These are phyloP conservation scores for Apus apus DNA, from an alignment of 2,113 vertebrate genomes.

Conservation along the genomic window DNA sequence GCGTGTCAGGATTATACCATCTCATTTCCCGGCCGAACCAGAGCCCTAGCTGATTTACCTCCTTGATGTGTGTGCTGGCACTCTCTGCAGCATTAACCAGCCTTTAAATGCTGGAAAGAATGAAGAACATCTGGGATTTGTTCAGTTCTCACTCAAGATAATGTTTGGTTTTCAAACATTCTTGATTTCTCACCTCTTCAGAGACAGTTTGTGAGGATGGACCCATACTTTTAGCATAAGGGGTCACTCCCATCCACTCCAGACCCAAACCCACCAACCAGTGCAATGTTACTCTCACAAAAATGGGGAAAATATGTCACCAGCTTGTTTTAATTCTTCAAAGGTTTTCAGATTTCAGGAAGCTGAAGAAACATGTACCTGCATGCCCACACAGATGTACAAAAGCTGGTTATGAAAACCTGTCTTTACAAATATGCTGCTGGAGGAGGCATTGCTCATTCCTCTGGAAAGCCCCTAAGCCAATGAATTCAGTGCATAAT, in stretches of 20 bases:
- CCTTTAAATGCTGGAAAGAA: neutral
- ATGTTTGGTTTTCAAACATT: neutral
- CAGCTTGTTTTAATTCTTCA: neutral
- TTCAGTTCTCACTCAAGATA: neutral
- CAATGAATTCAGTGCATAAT: neutral
- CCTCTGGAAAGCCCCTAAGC: constrained; percentile 12
- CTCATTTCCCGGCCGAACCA: neutral
- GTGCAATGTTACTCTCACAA: neutral
- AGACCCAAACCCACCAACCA: neutral
- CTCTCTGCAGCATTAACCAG: neutral
- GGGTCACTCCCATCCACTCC: neutral
- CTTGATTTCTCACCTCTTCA: neutral
- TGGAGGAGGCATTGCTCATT: neutral
- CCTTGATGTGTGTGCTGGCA: neutral
- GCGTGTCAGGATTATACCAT: neutral
- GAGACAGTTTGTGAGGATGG: neutral
- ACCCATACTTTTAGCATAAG: neutral
- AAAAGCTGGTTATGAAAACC: neutral
- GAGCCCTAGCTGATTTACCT: neutral
- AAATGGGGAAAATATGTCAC: neutral
- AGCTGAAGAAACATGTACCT: neutral
- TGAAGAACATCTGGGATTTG: neutral
- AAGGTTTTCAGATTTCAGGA: neutral
- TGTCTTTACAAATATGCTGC: constrained; percentile 18
- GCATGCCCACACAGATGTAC: fast-evolving